Evolutionary conservation across 2,113 vertebrate genomes (phyloP).

Genomic region (Phrynosoma blainvillii): DNA sequence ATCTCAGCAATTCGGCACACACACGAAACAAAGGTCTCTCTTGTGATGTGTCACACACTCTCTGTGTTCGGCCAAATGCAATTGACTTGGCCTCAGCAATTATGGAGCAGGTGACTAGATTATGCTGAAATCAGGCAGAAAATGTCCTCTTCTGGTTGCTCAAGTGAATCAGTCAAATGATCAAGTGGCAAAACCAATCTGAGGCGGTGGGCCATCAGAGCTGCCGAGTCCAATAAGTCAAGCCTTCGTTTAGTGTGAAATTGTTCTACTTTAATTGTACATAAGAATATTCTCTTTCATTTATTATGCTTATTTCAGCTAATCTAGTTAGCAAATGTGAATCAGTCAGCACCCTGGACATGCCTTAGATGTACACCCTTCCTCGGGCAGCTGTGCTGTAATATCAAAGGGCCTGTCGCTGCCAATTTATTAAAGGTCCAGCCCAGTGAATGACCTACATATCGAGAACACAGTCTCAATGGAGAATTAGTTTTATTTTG

Average conservation of each 20-base stretch:
- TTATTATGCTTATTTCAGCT: slow-evolving; percentile 85
- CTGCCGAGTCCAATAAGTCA: slow-evolving; percentile 87
- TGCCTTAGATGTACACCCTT: slow-evolving; percentile 57
- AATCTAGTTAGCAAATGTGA: slow-evolving; percentile 71
- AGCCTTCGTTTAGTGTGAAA: slow-evolving; percentile 81
- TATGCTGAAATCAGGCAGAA: slow-evolving; percentile 84
- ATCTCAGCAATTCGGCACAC: slow-evolving; percentile 23
- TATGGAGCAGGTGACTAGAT: slow-evolving; percentile 81
- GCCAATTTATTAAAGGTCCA: slow-evolving; percentile 6
- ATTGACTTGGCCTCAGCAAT: slow-evolving; percentile 63
- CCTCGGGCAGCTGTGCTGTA: slow-evolving; percentile 37
- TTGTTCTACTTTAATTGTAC: slow-evolving; percentile 62
- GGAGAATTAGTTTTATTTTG: neutral
- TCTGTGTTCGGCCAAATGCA: slow-evolving; percentile 48
- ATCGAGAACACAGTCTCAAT: slow-evolving; percentile 22
- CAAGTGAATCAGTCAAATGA: slow-evolving; percentile 87
- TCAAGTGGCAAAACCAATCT: slow-evolving; percentile 84
- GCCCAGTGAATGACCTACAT: neutral
- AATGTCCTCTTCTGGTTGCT: slow-evolving; percentile 83
- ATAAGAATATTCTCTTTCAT: slow-evolving; percentile 76
- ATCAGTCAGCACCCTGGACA: slow-evolving; percentile 61
- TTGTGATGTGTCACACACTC: neutral
- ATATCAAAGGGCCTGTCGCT: slow-evolving; percentile 23
- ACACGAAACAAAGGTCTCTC: neutral
- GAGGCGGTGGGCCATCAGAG: slow-evolving; percentile 76